phyloP scores from a whole-genome alignment of 2,888 invertebrate genomes.

The Autographa gamma region DNA sequence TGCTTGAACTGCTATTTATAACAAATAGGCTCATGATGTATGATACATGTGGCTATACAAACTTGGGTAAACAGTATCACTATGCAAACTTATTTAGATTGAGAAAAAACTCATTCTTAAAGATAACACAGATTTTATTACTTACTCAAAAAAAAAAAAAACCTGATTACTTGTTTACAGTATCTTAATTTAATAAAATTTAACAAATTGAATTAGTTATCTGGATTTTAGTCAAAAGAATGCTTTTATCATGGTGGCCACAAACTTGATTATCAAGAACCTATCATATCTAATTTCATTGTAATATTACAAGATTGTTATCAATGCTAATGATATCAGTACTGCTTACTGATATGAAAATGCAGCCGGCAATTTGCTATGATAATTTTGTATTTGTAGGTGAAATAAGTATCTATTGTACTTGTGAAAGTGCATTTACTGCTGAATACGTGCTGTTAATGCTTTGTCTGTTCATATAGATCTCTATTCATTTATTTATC shows the following conservation, averaged over 20 bases:
- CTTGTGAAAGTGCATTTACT: not conserved
- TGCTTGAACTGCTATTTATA: not conserved
- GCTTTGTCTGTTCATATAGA: not conserved
- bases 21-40: not conserved
- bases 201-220: slow-evolving; percentile 18
- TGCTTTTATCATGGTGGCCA: slow-evolving; percentile 19
- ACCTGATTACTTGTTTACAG: not conserved
- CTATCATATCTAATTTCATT: slow-evolving; percentile 26
- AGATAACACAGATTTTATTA: too few relatives aligned
- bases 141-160: too few relatives aligned
- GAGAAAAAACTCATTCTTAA: too few relatives aligned
- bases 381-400: not conserved
- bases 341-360: slow-evolving; percentile 10
- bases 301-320: slow-evolving; percentile 20
- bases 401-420: not conserved
- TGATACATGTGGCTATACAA: not conserved
- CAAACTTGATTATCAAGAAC: slow-evolving; percentile 24
- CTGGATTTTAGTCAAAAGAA: slow-evolving; percentile 23
- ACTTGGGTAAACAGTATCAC: not conserved
- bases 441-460: not conserved
- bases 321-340: slow-evolving; percentile 39
- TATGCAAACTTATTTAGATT: not conserved
- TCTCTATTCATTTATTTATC: too few relatives aligned
- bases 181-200: slow-evolving; percentile 7
- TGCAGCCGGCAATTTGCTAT: not conserved